phyloP scores from a whole-genome alignment of 2,888 invertebrate species.

The Drosophila formosana region DNA sequence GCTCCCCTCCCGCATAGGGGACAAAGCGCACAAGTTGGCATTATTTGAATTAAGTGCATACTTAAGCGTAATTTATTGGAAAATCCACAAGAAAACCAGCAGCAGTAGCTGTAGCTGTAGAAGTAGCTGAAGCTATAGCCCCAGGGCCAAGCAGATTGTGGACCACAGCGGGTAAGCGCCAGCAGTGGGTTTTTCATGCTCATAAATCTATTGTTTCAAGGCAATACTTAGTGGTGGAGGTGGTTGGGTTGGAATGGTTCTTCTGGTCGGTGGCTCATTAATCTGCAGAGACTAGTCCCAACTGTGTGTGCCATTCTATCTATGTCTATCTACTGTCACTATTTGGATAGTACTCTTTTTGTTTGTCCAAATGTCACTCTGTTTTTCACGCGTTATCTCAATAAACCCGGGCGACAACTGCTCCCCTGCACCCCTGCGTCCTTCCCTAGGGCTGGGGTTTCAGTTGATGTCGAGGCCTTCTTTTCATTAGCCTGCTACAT shows the following conservation, averaged over 20 bases:
- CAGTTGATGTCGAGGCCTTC: constrained; percentile 16
- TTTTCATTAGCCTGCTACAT: constrained; percentile 45
- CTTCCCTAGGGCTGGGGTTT: background rate
- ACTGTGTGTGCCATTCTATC: constrained; percentile 27
- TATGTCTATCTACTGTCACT: constrained; percentile 38
- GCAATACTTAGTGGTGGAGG: constrained; percentile 43
- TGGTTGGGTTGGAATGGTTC: constrained; percentile 4
- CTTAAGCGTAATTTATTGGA: constrained; percentile 81
- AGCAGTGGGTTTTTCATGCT: constrained; percentile 41
- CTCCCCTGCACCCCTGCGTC: background rate
- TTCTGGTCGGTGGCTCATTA: constrained; percentile 57
- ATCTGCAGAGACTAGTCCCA: constrained; percentile 50
- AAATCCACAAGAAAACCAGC: constrained; percentile 71
- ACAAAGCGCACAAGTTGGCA: constrained; percentile 57
- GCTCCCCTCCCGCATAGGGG: constrained; percentile 6
- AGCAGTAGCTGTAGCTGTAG: constrained; percentile 6
- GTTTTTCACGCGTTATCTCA: constrained; percentile 69
- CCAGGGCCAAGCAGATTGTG: constrained; percentile 45
- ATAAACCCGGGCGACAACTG: constrained; percentile 43
- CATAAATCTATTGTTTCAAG: constrained; percentile 75
- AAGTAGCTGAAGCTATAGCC: constrained; percentile 16
- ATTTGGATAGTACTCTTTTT: constrained; percentile 71
- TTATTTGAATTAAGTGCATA: constrained; percentile 81
- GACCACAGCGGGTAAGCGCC: constrained; percentile 39
- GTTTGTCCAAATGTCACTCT: constrained; percentile 68